Base-by-base conservation (phyloP, 2,113 vertebrate genomes). In the Ctenodactylus gundi region DNA sequence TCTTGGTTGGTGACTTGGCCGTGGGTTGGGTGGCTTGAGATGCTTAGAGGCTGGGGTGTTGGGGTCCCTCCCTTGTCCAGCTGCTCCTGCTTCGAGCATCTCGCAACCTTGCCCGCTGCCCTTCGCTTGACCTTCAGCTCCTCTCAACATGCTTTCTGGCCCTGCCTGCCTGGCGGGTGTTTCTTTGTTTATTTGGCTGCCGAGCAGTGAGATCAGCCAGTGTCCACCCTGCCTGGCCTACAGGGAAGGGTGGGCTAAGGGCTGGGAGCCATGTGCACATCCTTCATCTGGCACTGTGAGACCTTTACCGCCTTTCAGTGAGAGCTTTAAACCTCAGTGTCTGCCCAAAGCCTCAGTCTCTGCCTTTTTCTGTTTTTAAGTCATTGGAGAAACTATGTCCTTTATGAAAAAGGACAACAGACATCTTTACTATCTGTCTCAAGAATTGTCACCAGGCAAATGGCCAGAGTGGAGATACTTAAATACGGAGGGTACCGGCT, bases 151-250 rank as follows among this genome's bases (percentile, higher is more conserved):
- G 67, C 7, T 44, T 86, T 81, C 39, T 27, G 46, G 85, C 27
- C 36, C 62, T 39, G 44, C 46, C 17, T 84, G 57, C n/a, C n/a
- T 8, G 64, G 72, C 1, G 4, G 49, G 9, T 55, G 4, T 78
- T n/a, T 44, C 76, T 85, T 77, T 75, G 65, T 86, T 72, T 75
- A 68, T 90, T 83, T 73, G 72, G 70, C 51, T 83, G n/a, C 68
- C 65, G 44, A 46, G 39, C 41, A 57, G 13, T 55, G 18, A 88
- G 46, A 3, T 18, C 82, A 70, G 81, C 57, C 9, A 2, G n/a
- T 80, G 60, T 8, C 34, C 23, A 1, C 3, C 0, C 41, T 7
- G 27, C 39, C 27, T 5, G 18, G 1, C 62, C 60, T n/a, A 14
- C 53, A 34, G 18, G 77, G 85, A 49, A 55, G 51, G 44, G 14